Conservation (phyloP, 2,113 vertebrate species). For the Cephalopholis sonnerati region DNA sequence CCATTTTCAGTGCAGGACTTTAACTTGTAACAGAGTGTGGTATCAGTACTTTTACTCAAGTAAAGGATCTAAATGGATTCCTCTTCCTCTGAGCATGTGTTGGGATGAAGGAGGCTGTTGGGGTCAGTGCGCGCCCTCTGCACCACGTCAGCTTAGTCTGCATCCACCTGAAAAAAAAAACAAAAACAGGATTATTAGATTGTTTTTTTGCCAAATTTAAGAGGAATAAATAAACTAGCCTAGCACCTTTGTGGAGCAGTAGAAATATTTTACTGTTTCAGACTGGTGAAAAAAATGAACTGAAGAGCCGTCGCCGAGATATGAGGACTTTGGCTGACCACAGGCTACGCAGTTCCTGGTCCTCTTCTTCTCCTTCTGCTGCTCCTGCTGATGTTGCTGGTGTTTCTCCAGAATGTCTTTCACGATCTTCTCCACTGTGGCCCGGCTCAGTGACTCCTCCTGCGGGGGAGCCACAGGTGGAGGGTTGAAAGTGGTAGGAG, state of each 20-base stretch:
- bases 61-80: no score
- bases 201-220: no score
- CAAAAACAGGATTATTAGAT: no score
- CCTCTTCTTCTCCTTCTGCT: background rate
- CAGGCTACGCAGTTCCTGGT: background rate
- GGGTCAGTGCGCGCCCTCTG: no score
- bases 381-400: background rate
- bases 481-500: background rate
- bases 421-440: background rate
- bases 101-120: no score
- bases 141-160: no score
- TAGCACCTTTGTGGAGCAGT: constrained; percentile 7
- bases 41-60: no score
- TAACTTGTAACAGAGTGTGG: no score
- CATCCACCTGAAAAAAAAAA: no score
- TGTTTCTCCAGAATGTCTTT: background rate
- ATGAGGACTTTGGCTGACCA: background rate
- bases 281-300: background rate
- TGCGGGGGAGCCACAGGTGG: background rate
- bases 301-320: constrained; percentile 4
- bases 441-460: background rate
- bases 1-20: no score
- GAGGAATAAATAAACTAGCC: no score
- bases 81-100: no score
- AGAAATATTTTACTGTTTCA: background rate